Base-by-base conservation (phyloP, 92 coral and sea anemone species). In the Parazoanthus atlanticus region DNA sequence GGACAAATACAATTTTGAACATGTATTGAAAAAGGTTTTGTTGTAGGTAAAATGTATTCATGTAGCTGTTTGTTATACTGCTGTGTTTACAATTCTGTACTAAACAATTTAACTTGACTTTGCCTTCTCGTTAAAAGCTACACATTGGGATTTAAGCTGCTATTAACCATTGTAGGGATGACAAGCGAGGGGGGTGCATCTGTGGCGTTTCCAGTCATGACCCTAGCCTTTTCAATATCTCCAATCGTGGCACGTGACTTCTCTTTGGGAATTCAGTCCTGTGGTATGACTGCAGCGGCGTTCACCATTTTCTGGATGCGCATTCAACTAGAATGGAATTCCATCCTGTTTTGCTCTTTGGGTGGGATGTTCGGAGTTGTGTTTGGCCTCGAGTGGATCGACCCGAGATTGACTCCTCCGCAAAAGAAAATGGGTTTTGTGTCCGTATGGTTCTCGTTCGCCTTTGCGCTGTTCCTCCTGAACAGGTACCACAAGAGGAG, bases 111-210 rank as follows among this genome's bases (percentile, higher is more conserved):
- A 36, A 36, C 4, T 36, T 36, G 38, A 0, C 3, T 36, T 36
- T 2, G 38, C 2, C 2, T 36, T 36, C 4, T 36, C 38, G 38
- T 36, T 36, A 2, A 36, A 36, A 36, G 38, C 38, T 36, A 5
- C 38, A 36, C 38, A 36, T 36, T 36, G 1, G 38, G 38, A 36
- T 36, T 36, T 2, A 36, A 36, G 38, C 38, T 36, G 38, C 38
- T 36, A 36, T 46, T 46, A 46, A 46, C 49, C 49, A 7, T 11
- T 7, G 49, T 52, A 95, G 98, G 98, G 33, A 93, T 95, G 98
- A 95, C 96, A 19, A 95, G 96, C 61, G 98, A 95, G 79, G 98
- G 98, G 6, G 98, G 98, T 23, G 95, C 94, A 26, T 91, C 95
- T 33, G 96, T 95, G 0, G 98, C 96, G 6, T 95, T 93, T 78